Percentiles rank a stretch among this genome's conserved stretches.
phyloP scores from a whole-genome alignment of 2,113 vertebrate species.

The Anser cygnoides region DNA sequence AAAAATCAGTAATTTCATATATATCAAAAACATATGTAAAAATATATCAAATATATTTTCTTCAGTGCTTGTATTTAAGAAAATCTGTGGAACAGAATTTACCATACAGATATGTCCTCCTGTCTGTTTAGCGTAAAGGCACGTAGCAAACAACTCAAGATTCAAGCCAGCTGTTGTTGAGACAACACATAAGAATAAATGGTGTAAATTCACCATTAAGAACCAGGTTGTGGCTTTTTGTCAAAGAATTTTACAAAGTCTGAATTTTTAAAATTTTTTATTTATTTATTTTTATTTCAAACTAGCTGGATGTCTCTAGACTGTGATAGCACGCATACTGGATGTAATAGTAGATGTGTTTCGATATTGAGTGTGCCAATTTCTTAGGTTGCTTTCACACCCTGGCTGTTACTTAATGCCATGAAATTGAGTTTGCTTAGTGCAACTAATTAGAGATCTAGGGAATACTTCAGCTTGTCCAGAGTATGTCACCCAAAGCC shows the following conservation, averaged over 20 bases:
- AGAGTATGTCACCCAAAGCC: neutral
- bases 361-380: no score
- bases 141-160: neutral
- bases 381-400: neutral
- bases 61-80: neutral
- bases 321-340: neutral
- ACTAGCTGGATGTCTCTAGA: neutral
- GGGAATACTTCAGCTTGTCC: fast-evolving
- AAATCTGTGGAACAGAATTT: neutral
- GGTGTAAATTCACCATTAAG: neutral
- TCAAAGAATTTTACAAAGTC: neutral
- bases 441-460: neutral
- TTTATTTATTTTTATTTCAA: neutral
- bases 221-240: neutral
- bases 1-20: neutral
- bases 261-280: neutral
- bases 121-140: neutral
- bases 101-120: neutral
- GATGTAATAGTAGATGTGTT: neutral
- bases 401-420: neutral
- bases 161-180: neutral
- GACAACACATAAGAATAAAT: neutral
- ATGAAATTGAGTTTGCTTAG: neutral
- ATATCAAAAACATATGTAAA: neutral
- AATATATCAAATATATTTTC: neutral